Evolutionary conservation across 2,113 vertebrate genomes (phyloP), one percentile per base, ranked within the genome.

Genomic region (Pollimyrus isidori): DNA sequence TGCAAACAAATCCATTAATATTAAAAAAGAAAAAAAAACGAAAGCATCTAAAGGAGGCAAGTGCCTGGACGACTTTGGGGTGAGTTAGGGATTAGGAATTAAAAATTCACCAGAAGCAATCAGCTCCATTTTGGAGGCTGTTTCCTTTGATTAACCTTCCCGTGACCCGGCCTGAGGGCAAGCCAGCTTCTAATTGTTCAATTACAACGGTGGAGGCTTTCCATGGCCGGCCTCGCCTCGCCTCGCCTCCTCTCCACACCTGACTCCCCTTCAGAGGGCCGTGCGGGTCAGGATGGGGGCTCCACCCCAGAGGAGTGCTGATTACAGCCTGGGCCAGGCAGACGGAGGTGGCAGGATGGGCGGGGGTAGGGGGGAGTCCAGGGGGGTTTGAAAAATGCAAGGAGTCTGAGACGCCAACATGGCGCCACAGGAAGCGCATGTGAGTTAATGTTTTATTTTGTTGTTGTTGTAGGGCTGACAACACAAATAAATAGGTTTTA

Each of bases 101-200:
- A 95, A 95, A 95, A 94, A 94, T 93, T 95, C 92, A 95, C 91
- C 91, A 88, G 90, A 93, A 94, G 93, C 92, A 7, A 23, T 91
- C 91, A 93, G 93, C 94, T 92, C 92, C 92, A 94, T 93, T 90
- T 87, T 93, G 92, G 92, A 92, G 92, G 92, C 94, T 94, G 94
- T 95, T 96, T 96, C 95, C 95, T 95, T 93, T 93, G 93, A 96
- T 96, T 96, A 96, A 95, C 95, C 96, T 95, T 87, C 92, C 30
- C 92, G 93, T 93, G 94, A 95, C 94, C 95, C 92, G 88, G 80
- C 90, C 92, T 91, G 93, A 1, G 84, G 95, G 95, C 93, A 21
- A 90, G 92, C 45, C 90, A 17, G 23, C 84, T 89, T 91, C 93
- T 92, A 93, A 92, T 91, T 89, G 89, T 89, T 93, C 93, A 91